Conservation (phyloP, 1,140 invertebrate species). For the Marisa cornuarietis region DNA sequence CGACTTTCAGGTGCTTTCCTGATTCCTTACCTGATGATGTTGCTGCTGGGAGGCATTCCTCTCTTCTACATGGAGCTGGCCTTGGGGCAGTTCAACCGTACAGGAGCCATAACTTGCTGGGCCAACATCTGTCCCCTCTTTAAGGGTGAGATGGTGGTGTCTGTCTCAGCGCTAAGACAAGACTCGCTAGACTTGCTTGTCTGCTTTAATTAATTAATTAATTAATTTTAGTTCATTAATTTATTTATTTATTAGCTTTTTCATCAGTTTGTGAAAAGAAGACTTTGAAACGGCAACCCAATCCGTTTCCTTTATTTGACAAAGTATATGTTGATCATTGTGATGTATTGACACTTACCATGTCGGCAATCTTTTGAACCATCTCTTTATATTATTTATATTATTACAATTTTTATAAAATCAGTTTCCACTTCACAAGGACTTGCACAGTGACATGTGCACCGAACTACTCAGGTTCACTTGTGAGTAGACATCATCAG, state of each 20-base stretch:
- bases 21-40: conserved; percentile 91
- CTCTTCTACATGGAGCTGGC: conserved; percentile 96
- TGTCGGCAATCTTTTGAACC: too few species aligned
- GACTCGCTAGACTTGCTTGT: too few species aligned
- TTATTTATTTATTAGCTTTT: neutral
- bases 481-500: too few species aligned
- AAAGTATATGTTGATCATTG: neutral
- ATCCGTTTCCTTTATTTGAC: neutral
- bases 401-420: too few species aligned
- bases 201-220: too few species aligned
- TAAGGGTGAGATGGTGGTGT: conserved; percentile 46
- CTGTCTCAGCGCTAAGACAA: neutral
- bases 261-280: neutral
- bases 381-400: too few species aligned
- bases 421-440: too few species aligned
- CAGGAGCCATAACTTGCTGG: conserved; percentile 71
- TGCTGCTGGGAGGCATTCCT: conserved; percentile 90
- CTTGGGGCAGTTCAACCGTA: conserved; percentile 81
- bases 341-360: neutral
- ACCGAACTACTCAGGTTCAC: too few species aligned
- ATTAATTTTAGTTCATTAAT: too few species aligned
- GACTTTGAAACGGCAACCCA: too few species aligned
- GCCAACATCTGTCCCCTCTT: conserved; percentile 61
- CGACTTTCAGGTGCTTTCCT: conserved; percentile 84
- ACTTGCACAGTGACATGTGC: too few species aligned